Evolutionary conservation across 2,797 vertebrate species (phyloP).

Genomic region (Neoniphon sammara): DNA sequence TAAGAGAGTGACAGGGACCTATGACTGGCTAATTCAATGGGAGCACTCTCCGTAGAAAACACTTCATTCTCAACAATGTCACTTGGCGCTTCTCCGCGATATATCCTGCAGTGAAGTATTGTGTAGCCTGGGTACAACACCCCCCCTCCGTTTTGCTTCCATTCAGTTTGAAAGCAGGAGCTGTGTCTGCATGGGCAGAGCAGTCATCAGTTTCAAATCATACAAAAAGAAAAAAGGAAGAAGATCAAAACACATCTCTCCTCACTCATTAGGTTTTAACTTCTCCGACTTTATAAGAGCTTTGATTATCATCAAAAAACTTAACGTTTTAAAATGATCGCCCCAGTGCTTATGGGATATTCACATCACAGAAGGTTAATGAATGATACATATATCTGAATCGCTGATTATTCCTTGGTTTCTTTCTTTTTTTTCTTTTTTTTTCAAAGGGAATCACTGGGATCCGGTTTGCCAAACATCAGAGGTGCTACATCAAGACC

Average conservation of each 20-base stretch:
- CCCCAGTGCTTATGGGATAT: conserved; percentile 53
- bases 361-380: conserved; percentile 69
- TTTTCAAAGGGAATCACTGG: conserved; percentile 92
- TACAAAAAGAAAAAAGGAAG: conserved; percentile 11
- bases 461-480: conserved; percentile 94
- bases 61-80: conserved; percentile 74
- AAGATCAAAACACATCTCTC: conserved; percentile 67
- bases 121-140: conserved; percentile 44
- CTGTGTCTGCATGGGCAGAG: conserved; percentile 37
- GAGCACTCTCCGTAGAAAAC: conserved; percentile 72
- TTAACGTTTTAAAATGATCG: conserved; percentile 63
- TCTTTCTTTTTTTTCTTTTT: conserved; percentile 56
- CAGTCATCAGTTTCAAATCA: conserved; percentile 52
- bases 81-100: conserved; percentile 64
- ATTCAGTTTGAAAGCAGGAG: conserved; percentile 55
- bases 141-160: conserved; percentile 38
- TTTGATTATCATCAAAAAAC: conserved; percentile 74
- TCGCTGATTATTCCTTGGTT: conserved; percentile 61
- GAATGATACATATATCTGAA: conserved; percentile 78
- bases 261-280: conserved; percentile 70
- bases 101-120: conserved; percentile 61
- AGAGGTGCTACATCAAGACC: conserved; percentile 96
- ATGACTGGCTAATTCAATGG: conserved; percentile 81
- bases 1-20: conserved; percentile 80
- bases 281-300: conserved; percentile 67